Evolutionary conservation across 2,113 vertebrate genomes (phyloP), one percentile per base, ranked within the genome.

Genomic region (Aepyceros melampus): DNA sequence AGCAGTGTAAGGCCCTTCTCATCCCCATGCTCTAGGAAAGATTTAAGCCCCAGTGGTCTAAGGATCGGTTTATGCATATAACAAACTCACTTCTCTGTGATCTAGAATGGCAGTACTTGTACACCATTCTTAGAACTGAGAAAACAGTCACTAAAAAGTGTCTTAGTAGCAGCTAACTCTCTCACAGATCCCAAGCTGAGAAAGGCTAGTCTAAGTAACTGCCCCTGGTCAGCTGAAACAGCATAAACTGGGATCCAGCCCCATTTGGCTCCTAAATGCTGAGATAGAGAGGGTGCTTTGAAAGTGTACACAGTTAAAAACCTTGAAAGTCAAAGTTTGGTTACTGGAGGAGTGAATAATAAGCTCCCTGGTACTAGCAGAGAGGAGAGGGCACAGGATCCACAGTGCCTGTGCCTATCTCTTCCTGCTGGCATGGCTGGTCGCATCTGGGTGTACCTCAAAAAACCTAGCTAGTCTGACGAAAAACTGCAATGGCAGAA

Each of bases 381-480:
- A 10, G 85, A 83, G 47, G 94, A 97, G 94, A 47, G 45, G 94
- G 67, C 95, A 97, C 93, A 97, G 97, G 98, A 78, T 94, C 40
- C 31, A 21, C 2, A 78, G 7, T 45, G 64, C 87, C 95, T 83
- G 71, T 91, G 45, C 96, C 88, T 49, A 78, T 60, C 94, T 88
- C 93, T 97, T 93, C n/a, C 89, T 97, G 93, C 67, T 85, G 95
- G 97, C 98, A 98, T 95, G 97, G 97, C 98, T 98, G 99, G 98
- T 98, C 97, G 29, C 7, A 95, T 97, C 98, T 94, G 97, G 98
- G 98, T 93, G 98, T 78, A 58, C 98, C 55, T 71, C 97, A 83
- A 97, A 98, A 97, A 13, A 62, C 62, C 43, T 25, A 64, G 82
- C 93, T 94, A 78, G 95, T 92, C 91, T 95, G 93, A 94, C 51